Percentiles rank a stretch among this genome's conserved stretches.
Conservation (phyloP, 2,888 invertebrate genomes). For the Sesia bembeciformis region DNA sequence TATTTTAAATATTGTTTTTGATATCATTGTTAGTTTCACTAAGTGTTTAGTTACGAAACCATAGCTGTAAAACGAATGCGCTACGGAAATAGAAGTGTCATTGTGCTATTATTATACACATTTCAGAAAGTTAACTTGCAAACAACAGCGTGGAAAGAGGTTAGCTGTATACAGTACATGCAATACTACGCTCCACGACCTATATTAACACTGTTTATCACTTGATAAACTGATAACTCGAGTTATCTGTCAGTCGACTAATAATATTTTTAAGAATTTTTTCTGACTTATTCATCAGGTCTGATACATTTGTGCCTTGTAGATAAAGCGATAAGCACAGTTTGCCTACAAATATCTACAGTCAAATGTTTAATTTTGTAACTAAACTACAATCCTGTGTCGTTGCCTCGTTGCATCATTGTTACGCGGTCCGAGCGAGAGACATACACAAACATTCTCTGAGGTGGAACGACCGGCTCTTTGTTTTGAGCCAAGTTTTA, state of each 20-base stretch:
- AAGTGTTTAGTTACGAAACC: too few relatives aligned
- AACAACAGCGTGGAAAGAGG: slow-evolving; percentile 33
- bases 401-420: slow-evolving; percentile 46
- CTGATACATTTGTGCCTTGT: slow-evolving; percentile 21
- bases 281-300: slow-evolving; percentile 7
- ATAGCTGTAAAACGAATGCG: not conserved
- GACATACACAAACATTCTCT: slow-evolving; percentile 50
- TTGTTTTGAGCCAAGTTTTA: slow-evolving; percentile 57
- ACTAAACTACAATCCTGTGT: slow-evolving; percentile 11
- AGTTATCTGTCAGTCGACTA: not conserved
- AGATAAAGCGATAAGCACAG: slow-evolving; percentile 5
- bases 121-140: slow-evolving; percentile 10
- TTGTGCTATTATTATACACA: slow-evolving; percentile 39
- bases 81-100: slow-evolving; percentile 43
- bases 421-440: slow-evolving; percentile 21
- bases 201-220: slow-evolving; percentile 30
- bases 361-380: slow-evolving; percentile 56
- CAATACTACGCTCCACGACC: slow-evolving; percentile 6
- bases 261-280: slow-evolving; percentile 4
- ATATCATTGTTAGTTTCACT: too few relatives aligned
- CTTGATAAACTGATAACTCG: slow-evolving; percentile 34
- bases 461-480: slow-evolving; percentile 58
- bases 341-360: not conserved
- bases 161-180: slow-evolving; percentile 35
- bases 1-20: too few relatives aligned